These are phyloP conservation scores for Tinea pellionella DNA, from an alignment of 2,888 invertebrate species.

Conservation along the genomic window DNA sequence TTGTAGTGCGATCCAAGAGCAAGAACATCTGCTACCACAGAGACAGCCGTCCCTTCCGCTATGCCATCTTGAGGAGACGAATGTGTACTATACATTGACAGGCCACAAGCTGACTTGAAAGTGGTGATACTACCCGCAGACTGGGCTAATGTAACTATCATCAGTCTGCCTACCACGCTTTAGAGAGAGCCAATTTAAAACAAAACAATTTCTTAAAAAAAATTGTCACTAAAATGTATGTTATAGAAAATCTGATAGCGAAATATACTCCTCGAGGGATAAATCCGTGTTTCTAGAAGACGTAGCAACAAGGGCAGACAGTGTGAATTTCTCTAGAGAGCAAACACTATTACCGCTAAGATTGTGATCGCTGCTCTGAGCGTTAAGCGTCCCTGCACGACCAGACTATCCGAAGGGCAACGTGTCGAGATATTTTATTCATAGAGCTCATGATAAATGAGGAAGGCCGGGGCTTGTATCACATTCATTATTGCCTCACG, in stretches of 20 bases:
- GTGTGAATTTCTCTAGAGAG: slow-evolving; percentile 48
- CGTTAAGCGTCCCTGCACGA: slow-evolving; percentile 51
- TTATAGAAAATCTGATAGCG: neutral
- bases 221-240: neutral
- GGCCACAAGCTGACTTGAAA: too few relatives aligned
- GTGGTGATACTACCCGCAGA: too few relatives aligned
- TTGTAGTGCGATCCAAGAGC: too few relatives aligned
- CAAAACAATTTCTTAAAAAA: too few relatives aligned
- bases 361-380: slow-evolving; percentile 48
- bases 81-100: too few relatives aligned
- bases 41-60: too few relatives aligned
- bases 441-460: slow-evolving; percentile 62
- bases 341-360: slow-evolving; percentile 42
- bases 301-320: slow-evolving; percentile 27
- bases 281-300: slow-evolving; percentile 19
- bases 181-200: too few relatives aligned
- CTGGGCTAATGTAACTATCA: too few relatives aligned
- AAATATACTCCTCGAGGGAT: neutral
- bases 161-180: too few relatives aligned
- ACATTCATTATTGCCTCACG: slow-evolving; percentile 62
- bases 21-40: too few relatives aligned
- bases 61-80: too few relatives aligned
- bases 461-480: slow-evolving; percentile 48
- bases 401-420: slow-evolving; percentile 52
- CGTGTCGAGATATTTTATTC: slow-evolving; percentile 61